Base-by-base conservation (phyloP, 1,140 invertebrate species). In the Ceratina australensis region DNA sequence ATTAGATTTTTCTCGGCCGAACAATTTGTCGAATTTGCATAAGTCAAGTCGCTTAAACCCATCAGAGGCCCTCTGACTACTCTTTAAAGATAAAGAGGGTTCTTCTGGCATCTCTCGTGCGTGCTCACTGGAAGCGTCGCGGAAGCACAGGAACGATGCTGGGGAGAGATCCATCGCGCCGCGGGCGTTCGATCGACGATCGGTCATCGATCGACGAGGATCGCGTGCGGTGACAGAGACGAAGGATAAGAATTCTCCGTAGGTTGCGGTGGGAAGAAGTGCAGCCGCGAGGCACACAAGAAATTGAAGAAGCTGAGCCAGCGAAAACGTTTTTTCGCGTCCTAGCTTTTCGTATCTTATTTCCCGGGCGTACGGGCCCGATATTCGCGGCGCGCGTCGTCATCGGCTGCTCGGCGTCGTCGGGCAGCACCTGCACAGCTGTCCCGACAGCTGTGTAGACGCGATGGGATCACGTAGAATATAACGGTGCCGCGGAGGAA, bases 401-500 rank as follows among this genome's bases (percentile, higher is more conserved):
- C 2, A 42, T 10, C 3, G 52, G 16, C 8, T 1, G 16, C 13
- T 22, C 0, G 26, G 4, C 15, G 28, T 54, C 12, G 3, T 28
- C 50, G 50, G 3, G n/a, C n/a, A 18, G 15, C 26, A 56, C 79
- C 81, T 72, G 72, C 33, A 52, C 72, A 82, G 74, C 61, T 56
- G 74, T 61, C 61, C 33, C 60, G 83, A 86, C 86, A 87, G 82
- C 84, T 84, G 86, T 42, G 33, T 42, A 42, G 83, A 82, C 76
- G 79, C 80, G 84, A 88, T 84, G 83, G 78, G 79, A 87, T 86
- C 79, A 82, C 82, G 78, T 81, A 83, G 66, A 78, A 50, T 20
- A 61, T 88, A 88, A 88, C 87, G 87, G 87, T 87, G 83, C 75
- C 65, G 42, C 72, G 72, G 77, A 15, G 24, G 49, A 67, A 67